Percentiles rank a stretch among this genome's conserved stretches.
These are phyloP conservation scores for Australoheros scitulus DNA, from an alignment of 2,113 vertebrate species.

Conservation along the genomic window DNA sequence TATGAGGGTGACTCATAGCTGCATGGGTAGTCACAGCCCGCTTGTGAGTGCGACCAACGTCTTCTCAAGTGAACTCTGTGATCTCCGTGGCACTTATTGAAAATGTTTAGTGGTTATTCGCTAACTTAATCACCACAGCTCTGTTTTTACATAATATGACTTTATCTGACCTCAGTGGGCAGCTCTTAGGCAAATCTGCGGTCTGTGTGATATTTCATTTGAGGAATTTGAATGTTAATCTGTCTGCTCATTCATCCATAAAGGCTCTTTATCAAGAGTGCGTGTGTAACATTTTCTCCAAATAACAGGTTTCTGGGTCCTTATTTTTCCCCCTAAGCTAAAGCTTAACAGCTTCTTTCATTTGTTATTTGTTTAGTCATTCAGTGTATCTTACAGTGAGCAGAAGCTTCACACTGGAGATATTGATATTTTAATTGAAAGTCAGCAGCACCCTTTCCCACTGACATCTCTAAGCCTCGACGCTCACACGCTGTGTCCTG, in stretches of 20 bases:
- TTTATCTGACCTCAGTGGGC: neutral
- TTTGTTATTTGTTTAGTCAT: neutral
- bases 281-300: neutral
- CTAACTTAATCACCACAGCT: neutral
- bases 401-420: neutral
- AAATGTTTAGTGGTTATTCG: neutral
- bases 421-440: neutral
- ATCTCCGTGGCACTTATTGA: neutral
- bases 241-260: neutral
- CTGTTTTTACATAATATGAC: neutral
- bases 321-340: neutral
- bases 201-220: neutral
- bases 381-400: neutral
- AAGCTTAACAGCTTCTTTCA: neutral
- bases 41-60: neutral
- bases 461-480: neutral
- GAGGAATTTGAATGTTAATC: conserved; percentile 18
- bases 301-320: neutral
- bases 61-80: neutral
- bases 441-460: neutral
- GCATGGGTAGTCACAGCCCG: conserved; percentile 19
- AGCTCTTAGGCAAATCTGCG: conserved; percentile 23
- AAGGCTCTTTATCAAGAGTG: neutral
- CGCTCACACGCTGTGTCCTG: neutral
- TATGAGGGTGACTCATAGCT: conserved; percentile 44